phyloP scores from a whole-genome alignment of 2,888 invertebrate species.

The Drosophila peninsularis region DNA sequence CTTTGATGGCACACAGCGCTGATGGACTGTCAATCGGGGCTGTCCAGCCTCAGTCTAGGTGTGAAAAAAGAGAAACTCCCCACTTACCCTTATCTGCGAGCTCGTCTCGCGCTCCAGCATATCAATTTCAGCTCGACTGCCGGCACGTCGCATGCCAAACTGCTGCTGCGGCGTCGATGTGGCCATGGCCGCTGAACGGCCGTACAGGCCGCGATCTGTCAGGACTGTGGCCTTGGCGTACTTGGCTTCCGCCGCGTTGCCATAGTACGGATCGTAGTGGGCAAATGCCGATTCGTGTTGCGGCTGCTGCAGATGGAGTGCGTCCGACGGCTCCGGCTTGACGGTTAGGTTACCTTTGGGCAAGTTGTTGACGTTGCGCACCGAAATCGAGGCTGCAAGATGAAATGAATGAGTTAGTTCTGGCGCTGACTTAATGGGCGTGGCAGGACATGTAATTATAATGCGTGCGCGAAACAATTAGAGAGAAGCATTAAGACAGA shows the following conservation, averaged over 20 bases:
- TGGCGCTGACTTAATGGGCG: background rate
- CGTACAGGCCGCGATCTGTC: slow-evolving; percentile 74
- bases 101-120: slow-evolving; percentile 84
- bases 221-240: slow-evolving; percentile 83
- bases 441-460: slow-evolving; percentile 55
- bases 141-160: slow-evolving; percentile 81
- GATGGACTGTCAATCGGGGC: slow-evolving; percentile 6
- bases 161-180: slow-evolving; percentile 75
- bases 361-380: slow-evolving; percentile 85
- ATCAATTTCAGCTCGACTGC: slow-evolving; percentile 84
- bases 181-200: slow-evolving; percentile 33
- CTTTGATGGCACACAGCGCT: background rate
- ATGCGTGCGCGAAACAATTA: slow-evolving; percentile 74
- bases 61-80: background rate
- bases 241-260: slow-evolving; percentile 80
- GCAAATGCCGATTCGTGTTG: slow-evolving; percentile 68
- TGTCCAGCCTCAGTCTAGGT: background rate
- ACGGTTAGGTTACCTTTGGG: slow-evolving; percentile 84
- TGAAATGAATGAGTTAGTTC: slow-evolving; percentile 10
- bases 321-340: slow-evolving; percentile 84
- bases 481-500: slow-evolving; percentile 47
- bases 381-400: slow-evolving; percentile 89
- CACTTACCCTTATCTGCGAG: slow-evolving; percentile 83
- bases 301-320: slow-evolving; percentile 39
- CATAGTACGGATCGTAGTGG: slow-evolving; percentile 82